phyloP scores from a whole-genome alignment of 2,797 vertebrate genomes.

The Babyrousa celebensis region DNA sequence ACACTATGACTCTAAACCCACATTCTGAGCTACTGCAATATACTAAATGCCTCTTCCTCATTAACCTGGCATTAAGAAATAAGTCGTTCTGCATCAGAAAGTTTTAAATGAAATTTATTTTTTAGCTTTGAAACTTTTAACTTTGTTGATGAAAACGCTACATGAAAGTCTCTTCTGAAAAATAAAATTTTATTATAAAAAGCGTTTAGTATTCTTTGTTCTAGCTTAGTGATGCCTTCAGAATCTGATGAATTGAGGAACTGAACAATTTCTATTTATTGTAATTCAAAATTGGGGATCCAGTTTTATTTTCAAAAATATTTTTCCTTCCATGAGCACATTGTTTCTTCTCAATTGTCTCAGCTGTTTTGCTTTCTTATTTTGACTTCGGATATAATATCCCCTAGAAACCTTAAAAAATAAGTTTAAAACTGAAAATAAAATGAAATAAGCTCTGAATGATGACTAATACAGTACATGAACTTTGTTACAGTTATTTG shows the following conservation, averaged over 20 bases:
- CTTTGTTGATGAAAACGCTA: neutral
- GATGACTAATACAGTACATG: too few species aligned
- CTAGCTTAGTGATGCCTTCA: neutral
- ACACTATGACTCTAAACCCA: neutral
- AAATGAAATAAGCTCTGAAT: neutral
- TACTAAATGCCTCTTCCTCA: neutral
- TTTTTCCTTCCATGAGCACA: neutral
- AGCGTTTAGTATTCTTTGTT: neutral
- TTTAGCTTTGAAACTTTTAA: constrained; percentile 38
- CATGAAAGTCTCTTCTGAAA: neutral
- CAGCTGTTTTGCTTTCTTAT: neutral
- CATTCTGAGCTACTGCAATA: neutral
- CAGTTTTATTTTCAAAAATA: neutral
- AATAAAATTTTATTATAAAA: constrained; percentile 34
- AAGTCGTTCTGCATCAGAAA: neutral
- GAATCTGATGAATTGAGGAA: neutral
- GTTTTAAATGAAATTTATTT: neutral
- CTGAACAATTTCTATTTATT: neutral
- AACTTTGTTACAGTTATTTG: neutral
- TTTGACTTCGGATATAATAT: neutral
- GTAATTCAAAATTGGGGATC: constrained; percentile 3
- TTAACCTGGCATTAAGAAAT: neutral
- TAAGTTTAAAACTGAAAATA: neutral
- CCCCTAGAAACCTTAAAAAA: neutral
- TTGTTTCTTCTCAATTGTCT: neutral